Conservation (phyloP, 2,113 vertebrate genomes). For the Campylomormyrus numenius region DNA sequence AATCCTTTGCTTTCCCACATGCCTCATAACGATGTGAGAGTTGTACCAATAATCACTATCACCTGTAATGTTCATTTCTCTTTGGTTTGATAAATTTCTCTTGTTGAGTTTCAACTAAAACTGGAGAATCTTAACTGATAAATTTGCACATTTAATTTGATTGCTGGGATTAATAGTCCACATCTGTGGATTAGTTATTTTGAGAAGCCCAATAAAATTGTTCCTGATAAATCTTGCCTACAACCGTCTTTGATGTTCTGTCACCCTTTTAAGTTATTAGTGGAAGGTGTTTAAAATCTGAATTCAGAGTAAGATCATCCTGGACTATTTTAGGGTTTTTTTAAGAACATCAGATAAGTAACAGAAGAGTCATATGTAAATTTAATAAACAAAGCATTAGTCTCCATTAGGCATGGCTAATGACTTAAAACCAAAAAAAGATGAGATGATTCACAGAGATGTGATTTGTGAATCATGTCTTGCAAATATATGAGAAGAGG, state of each 20-base stretch:
- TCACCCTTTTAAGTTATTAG: slow-evolving; percentile 1
- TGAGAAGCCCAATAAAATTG: background rate
- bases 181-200: background rate
- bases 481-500: background rate
- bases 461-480: background rate
- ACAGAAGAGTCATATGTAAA: background rate
- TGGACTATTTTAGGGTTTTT: background rate
- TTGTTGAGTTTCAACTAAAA: background rate
- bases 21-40: background rate
- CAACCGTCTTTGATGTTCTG: background rate
- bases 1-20: background rate
- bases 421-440: background rate
- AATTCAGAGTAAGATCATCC: background rate
- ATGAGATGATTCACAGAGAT: background rate
- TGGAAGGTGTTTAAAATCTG: background rate
- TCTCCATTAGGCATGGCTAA: background rate
- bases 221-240: background rate
- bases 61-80: background rate
- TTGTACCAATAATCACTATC: background rate
- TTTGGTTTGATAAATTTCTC: background rate
- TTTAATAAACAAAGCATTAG: background rate
- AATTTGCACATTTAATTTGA: background rate
- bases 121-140: background rate
- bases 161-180: background rate
- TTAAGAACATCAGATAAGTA: background rate